Evolutionary conservation across 2,797 vertebrate genomes (phyloP).

Genomic region (Phoebastria nigripes): DNA sequence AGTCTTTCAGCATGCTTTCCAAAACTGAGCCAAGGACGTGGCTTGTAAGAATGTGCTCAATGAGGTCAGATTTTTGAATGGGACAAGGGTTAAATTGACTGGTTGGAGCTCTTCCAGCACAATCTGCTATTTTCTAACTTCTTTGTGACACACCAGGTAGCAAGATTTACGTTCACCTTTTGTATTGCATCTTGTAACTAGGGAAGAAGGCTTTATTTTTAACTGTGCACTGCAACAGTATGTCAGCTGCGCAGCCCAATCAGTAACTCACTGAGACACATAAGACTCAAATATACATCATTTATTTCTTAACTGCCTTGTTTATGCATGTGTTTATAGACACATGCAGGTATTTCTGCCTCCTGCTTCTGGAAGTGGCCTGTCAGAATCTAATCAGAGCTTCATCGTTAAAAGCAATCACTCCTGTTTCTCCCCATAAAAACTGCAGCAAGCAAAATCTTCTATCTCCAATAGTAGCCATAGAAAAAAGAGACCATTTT

Average conservation of each 20-base stretch:
- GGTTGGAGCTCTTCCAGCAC: constrained; percentile 11
- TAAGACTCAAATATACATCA: background rate
- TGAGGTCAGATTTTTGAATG: background rate
- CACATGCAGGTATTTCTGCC: background rate
- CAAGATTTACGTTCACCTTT: background rate
- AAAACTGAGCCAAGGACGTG: background rate
- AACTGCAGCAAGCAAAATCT: background rate
- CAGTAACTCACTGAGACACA: background rate
- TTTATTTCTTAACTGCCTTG: background rate
- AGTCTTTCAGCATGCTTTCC: background rate
- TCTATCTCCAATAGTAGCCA: background rate
- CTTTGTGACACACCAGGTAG: background rate
- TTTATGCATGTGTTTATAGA: background rate
- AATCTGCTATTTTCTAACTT: background rate
- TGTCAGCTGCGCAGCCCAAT: background rate
- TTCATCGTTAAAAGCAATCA: background rate
- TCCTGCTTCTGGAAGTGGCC: background rate
- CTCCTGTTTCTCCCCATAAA: background rate
- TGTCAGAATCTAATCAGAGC: background rate
- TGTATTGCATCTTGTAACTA: background rate
- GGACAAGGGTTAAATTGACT: background rate
- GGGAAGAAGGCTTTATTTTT: constrained; percentile 9
- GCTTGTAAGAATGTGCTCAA: background rate
- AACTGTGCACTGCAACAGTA: background rate
- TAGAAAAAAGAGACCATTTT: background rate